phyloP scores from a whole-genome alignment of 2,113 vertebrate genomes.

The Semnornis frantzii region DNA sequence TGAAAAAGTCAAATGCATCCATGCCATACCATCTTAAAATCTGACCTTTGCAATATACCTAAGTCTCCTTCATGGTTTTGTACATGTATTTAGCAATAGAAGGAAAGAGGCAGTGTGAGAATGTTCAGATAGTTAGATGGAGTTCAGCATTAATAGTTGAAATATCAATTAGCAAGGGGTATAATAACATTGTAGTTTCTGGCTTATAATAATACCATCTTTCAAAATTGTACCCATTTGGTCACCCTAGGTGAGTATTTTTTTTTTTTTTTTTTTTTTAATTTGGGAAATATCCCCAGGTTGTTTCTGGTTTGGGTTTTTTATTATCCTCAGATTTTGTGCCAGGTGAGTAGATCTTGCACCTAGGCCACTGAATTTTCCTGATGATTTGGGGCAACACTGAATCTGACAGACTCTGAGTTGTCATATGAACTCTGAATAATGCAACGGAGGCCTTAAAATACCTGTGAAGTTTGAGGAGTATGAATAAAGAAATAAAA shows the following conservation, averaged over 20 bases:
- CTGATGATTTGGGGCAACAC: not conserved
- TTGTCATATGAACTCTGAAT: not conserved
- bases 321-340: not conserved
- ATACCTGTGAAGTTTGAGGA: not conserved
- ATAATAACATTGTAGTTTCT: slow-evolving; percentile 11
- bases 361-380: not conserved
- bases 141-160: slow-evolving; percentile 20
- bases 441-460: not conserved
- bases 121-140: not conserved
- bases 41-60: slow-evolving; percentile 41
- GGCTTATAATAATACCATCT: not conserved
- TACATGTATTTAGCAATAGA: slow-evolving; percentile 14
- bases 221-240: not conserved
- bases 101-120: not conserved
- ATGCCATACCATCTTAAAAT: not conserved
- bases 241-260: not conserved
- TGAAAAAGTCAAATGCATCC: slow-evolving; percentile 16
- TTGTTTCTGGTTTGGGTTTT: not conserved
- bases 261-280: not conserved
- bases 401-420: not conserved
- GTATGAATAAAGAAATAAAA: not conserved
- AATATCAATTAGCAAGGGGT: slow-evolving; percentile 7
- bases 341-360: not conserved
- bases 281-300: not conserved
- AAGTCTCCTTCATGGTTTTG: slow-evolving; percentile 38